phyloP scores from a whole-genome alignment of 2,797 vertebrate species.

The Darevskia mixta region DNA sequence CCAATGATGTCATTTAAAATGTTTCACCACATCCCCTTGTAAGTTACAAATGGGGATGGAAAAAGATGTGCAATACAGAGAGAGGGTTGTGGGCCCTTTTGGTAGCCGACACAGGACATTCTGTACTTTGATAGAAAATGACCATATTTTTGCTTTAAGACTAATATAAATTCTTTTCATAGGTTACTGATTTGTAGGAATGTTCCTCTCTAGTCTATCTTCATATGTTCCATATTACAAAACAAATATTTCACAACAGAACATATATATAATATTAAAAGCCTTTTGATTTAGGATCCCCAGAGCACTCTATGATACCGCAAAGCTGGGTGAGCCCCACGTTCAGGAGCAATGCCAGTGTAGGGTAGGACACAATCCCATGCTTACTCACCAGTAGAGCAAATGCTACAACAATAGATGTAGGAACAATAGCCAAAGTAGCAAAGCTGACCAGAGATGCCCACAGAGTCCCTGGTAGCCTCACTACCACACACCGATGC shows the following conservation, averaged over 20 bases:
- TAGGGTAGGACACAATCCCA: not conserved
- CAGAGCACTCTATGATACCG: not conserved
- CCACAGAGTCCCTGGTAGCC: not conserved
- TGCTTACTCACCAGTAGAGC: not conserved
- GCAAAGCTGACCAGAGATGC: not conserved
- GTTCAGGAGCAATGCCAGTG: too few species aligned
- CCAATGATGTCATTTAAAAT: conserved; percentile 52
- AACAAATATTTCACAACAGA: not conserved
- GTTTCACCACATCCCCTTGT: conserved; percentile 37
- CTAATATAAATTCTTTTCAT: conserved; percentile 22
- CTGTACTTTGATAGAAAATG: conserved; percentile 64
- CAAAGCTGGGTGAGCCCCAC: not conserved
- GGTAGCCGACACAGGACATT: conserved; percentile 64
- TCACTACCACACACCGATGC: not conserved
- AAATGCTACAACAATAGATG: not conserved
- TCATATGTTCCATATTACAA: conserved; percentile 22
- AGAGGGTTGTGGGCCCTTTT: conserved; percentile 54
- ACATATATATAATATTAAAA: not conserved
- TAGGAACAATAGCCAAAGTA: not conserved
- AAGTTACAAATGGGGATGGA: conserved; percentile 46
- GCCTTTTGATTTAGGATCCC: conserved; percentile 33
- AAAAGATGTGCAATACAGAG: conserved; percentile 33
- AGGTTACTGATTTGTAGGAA: conserved; percentile 31
- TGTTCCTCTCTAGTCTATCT: conserved; percentile 35
- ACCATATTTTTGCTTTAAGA: conserved; percentile 17